These are phyloP conservation scores for Mormyrops attenuatus DNA, from an alignment of 2,797 vertebrate genomes.

Conservation along the genomic window DNA sequence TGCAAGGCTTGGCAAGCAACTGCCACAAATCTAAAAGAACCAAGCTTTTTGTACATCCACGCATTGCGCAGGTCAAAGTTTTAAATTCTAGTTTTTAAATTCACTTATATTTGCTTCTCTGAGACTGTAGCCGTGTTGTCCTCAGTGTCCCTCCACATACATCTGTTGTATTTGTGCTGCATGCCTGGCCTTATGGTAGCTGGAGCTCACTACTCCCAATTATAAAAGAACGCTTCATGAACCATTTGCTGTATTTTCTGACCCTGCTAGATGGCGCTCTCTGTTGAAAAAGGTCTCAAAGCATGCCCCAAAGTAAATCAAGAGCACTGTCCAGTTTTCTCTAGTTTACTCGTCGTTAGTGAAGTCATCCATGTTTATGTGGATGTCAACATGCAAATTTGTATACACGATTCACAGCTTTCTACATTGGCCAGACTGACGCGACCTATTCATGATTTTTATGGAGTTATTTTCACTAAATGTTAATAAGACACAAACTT, in stretches of 20 bases:
- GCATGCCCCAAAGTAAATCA: background rate
- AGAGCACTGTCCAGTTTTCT: background rate
- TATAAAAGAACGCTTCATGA: background rate
- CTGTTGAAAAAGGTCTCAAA: background rate
- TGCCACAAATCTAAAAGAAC: background rate
- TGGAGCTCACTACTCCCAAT: background rate
- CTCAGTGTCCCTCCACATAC: background rate
- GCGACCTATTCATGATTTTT: background rate
- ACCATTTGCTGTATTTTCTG: background rate
- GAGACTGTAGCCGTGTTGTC: background rate
- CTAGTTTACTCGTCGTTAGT: background rate
- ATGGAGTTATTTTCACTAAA: background rate
- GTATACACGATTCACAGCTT: background rate
- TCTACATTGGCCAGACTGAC: background rate
- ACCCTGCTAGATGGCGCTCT: background rate
- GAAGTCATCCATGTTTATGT: background rate
- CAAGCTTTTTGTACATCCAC: background rate
- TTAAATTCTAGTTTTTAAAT: background rate
- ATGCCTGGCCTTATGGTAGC: background rate
- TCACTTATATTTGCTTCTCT: background rate
- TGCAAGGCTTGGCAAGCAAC: background rate
- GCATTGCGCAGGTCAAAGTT: background rate
- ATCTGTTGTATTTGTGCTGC: background rate
- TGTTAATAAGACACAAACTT: background rate
- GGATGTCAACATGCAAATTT: background rate